Conservation (phyloP, 92 coral and sea anemone genomes). For the Blastomussa wellsi region DNA sequence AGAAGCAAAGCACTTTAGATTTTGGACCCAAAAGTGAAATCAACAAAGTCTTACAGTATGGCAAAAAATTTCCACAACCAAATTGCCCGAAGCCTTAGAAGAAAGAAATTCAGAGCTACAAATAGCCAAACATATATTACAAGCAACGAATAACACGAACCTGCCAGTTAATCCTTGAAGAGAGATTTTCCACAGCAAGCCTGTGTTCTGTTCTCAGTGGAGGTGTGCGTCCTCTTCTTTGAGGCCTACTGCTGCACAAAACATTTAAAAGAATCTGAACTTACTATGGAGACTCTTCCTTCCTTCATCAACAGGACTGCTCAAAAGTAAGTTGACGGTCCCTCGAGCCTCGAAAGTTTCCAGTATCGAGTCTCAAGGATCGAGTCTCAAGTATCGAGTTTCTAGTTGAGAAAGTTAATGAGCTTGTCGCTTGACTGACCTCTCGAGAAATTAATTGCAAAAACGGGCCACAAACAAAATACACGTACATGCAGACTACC, state of each 20-base stretch:
- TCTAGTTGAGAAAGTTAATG: too few relatives aligned
- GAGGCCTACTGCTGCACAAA: slow-evolving; percentile 15
- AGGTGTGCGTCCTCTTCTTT: slow-evolving; percentile 79
- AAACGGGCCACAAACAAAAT: too few relatives aligned
- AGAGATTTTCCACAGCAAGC: slow-evolving; percentile 91
- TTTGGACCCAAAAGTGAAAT: background rate
- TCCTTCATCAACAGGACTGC: too few relatives aligned
- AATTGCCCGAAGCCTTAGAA: background rate
- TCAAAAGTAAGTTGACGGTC: too few relatives aligned
- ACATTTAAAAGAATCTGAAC: background rate
- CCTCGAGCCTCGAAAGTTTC: too few relatives aligned
- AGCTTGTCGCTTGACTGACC: too few relatives aligned
- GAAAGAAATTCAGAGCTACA: background rate
- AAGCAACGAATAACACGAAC: slow-evolving; percentile 37
- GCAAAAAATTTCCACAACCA: background rate
- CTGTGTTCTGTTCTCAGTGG: slow-evolving; percentile 97
- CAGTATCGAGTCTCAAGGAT: too few relatives aligned
- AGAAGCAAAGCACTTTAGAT: background rate
- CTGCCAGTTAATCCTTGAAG: slow-evolving; percentile 98
- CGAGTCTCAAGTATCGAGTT: too few relatives aligned
- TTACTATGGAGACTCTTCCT: background rate
- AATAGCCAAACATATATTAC: background rate
- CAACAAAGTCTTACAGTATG: background rate
- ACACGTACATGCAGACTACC: too few relatives aligned
- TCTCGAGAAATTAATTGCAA: too few relatives aligned